A percentile compares a stretch with the other conserved stretches of the same genome.
Conservation (phyloP, 2,888 invertebrate genomes). For the Beris chalybata region DNA sequence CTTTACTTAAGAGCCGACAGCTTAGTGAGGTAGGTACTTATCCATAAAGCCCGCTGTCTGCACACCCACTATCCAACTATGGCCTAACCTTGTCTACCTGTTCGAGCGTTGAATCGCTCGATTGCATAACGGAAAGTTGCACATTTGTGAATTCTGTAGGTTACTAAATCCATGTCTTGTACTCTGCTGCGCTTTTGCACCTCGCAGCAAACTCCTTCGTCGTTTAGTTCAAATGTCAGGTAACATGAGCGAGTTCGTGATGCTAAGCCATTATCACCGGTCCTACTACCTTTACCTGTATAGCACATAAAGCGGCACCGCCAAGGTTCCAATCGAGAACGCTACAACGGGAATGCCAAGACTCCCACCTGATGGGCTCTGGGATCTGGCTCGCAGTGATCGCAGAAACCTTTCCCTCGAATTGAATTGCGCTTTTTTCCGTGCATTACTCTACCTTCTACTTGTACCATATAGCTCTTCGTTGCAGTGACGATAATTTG, state of each 20-base stretch:
- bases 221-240: no score
- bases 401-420: not conserved
- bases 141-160: slow-evolving; percentile 2
- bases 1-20: not conserved
- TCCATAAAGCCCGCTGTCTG: slow-evolving; percentile 4
- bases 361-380: not conserved
- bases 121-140: slow-evolving; percentile 12
- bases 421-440: not conserved
- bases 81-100: slow-evolving; percentile 26
- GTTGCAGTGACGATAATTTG: slow-evolving; percentile 14
- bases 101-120: slow-evolving; percentile 1
- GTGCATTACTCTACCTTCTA: not conserved
- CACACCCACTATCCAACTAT: slow-evolving; percentile 32
- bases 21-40: not conserved
- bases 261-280: no score
- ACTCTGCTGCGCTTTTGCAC: no score
- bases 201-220: no score
- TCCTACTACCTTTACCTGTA: no score
- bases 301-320: no score
- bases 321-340: no score
- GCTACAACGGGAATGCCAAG: no score
- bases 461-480: not conserved
- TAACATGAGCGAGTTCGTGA: no score
- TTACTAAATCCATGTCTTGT: no score
- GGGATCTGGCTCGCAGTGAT: not conserved